These are phyloP conservation scores for Drosophila virilis DNA, from an alignment of 1,140 invertebrate species.

Conservation along the genomic window DNA sequence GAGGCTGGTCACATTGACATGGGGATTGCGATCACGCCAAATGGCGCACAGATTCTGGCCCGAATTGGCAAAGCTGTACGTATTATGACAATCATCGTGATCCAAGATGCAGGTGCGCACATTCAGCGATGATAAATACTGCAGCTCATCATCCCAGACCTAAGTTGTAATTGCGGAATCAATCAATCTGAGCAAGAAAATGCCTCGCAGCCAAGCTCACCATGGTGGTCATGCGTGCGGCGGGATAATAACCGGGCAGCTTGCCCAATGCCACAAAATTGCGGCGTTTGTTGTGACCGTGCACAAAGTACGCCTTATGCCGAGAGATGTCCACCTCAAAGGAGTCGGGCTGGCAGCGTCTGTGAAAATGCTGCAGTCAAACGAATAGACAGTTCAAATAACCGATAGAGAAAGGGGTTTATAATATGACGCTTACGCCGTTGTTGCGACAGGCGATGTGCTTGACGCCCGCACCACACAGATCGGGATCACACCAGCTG, in stretches of 20 bases:
- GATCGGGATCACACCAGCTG: slow-evolving; percentile 72
- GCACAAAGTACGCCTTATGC: slow-evolving; percentile 66
- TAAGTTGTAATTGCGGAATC: slow-evolving; percentile 5
- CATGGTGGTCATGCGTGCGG: slow-evolving; percentile 80
- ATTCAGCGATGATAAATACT: slow-evolving; percentile 76
- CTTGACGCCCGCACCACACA: slow-evolving; percentile 56
- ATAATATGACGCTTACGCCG: slow-evolving; percentile 55
- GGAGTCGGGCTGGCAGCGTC: slow-evolving; percentile 70
- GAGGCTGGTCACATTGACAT: slow-evolving; percentile 73
- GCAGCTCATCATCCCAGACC: slow-evolving; percentile 83
- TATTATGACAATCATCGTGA: slow-evolving; percentile 80
- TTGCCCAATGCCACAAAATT: slow-evolving; percentile 75
- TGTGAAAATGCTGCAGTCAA: slow-evolving; percentile 56
- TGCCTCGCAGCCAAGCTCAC: slow-evolving; percentile 38
- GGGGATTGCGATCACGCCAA: slow-evolving; percentile 57
- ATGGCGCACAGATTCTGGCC: slow-evolving; percentile 78
- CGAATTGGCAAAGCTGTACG: slow-evolving; percentile 72
- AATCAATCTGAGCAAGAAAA: neutral
- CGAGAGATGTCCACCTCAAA: slow-evolving; percentile 67
- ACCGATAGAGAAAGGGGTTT: too few species aligned
- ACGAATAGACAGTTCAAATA: neutral
- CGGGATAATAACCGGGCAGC: slow-evolving; percentile 78
- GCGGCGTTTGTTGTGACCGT: slow-evolving; percentile 76
- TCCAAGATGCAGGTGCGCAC: slow-evolving; percentile 76
- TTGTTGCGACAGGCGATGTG: slow-evolving; percentile 76